Evolutionary conservation across 1,140 invertebrate species (phyloP).

Genomic region (Globodera rostochiensis): DNA sequence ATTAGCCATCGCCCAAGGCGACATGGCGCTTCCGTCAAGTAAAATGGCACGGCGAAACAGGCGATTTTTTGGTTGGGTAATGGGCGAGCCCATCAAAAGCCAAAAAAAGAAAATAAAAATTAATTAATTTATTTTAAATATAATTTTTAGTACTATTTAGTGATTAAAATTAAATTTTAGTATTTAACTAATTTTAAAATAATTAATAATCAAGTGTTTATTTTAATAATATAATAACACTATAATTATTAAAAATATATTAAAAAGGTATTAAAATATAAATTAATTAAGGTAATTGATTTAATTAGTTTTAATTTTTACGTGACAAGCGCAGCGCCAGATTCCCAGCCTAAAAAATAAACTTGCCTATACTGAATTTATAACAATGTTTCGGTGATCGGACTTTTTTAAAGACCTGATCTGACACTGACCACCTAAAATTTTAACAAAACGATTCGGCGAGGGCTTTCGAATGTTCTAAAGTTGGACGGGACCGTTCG

Average conservation of each 20-base stretch:
- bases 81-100: conserved; percentile 64
- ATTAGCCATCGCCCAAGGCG: conserved; percentile 61
- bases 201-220: not conserved
- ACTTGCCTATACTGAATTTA: not conserved
- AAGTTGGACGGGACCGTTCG: too few relatives aligned
- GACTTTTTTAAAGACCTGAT: too few relatives aligned
- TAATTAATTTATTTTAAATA: not conserved
- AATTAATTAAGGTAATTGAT: not conserved
- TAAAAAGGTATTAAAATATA: not conserved
- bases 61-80: conserved; percentile 61
- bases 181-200: not conserved
- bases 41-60: conserved; percentile 62
- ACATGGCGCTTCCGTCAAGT: conserved; percentile 59
- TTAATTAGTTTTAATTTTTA: not conserved
- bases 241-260: too few relatives aligned
- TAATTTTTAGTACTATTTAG: too few relatives aligned
- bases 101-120: conserved; percentile 34
- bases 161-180: too few relatives aligned
- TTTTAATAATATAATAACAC: not conserved
- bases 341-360: conserved; percentile 55
- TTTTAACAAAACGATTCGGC: too few relatives aligned
- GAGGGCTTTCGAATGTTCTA: too few relatives aligned
- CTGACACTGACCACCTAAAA: too few relatives aligned
- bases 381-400: too few relatives aligned
- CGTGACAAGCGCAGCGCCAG: conserved; percentile 56